Base-by-base conservation (phyloP, 2,888 invertebrate genomes). In the Taenaris catops region DNA sequence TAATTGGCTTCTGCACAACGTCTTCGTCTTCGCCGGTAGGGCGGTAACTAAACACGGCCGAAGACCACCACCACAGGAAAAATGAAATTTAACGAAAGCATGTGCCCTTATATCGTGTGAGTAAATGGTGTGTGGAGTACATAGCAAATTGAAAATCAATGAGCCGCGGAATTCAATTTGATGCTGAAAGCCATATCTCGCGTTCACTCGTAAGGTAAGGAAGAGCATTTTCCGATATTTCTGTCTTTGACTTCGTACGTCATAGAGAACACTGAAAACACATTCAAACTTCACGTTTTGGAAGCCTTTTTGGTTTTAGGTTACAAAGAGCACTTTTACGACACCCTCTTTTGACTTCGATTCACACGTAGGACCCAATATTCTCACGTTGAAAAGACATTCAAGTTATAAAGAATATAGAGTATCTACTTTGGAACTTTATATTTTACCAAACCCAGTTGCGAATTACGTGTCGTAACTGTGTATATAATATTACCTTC, bases 121-220 rank as follows among this genome's bases (percentile, higher is more conserved):
- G 17, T 16, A 8, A 17, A 9, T 8, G 8, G 75, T 60, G 72
- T 63, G 71, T 75, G 69, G 70, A 69, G 8, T 8, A 68, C 69
- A 72, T 71, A 64, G 79, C 81, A 84, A 83, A 89, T 88, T 87
- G 88, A 88, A 86, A 86, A 81, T 88, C 89, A 89, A 89, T 88
- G 88, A 88, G 89, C 88, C 89, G 86, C 88, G 87, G 89, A 89
- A 89, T 89, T 89, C 89, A 89, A 89, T 89, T 89, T 89, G 86
- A 89, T 88, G 89, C 89, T 88, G 88, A 89, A 88, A 88, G 81
- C 80, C 78, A 80, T 83, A 76, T 75, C 79, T 83, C 79, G 78
- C 74, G 69, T 63, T 62, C 63, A 58, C 58, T 56, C 60, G 65
- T 59, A 52, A 59, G 58, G 55, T 63, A 61, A 57, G 65, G 55